Base-by-base conservation (phyloP, 2,888 invertebrate genomes). In the Periphyllus acericola region DNA sequence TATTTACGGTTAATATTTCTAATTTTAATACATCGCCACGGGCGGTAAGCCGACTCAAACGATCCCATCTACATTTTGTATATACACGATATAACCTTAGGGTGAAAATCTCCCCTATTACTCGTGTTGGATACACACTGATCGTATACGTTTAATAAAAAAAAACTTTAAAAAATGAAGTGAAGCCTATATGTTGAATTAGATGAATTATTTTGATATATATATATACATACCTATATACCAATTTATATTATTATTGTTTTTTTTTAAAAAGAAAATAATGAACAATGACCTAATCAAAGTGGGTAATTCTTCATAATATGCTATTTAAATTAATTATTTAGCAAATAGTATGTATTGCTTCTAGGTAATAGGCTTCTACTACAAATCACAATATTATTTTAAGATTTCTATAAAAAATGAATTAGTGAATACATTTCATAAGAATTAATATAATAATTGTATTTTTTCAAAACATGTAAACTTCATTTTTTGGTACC, bases 1-100 rank as follows among this genome's bases (percentile, higher is more conserved):
- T 81, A 81, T 87, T 87, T 87, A 87, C 80, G 87, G 87, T 87
- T 87, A 87, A 87, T 87, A 87, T 81, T 87, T 87, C 81, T 87
- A 87, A 87, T 87, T 87, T 87, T 87, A 87, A 87, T 74, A 81
- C 32, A 81, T 81, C 87, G n/a, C 87, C 60, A 40, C 87, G 40
- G 87, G 87, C 75, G 87, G 87, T 87, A 81, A 75, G 66, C 32
- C 72, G 81, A 66, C 87, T 74, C 87, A 87, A 87, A 87, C 81
- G 81, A 81, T 81, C 36, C 86, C 74, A n/a, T 87, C 75, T 75
- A 66, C 66, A 60, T 86, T 86, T 80, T 86, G 74, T 46, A 17
- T 32, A 17, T 32, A 60, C 66, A 32, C 21, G 11, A 66, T 75
- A 66, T 75, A 14, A 60, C 46, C 60, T 40, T 60, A 46, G 72